Evolutionary conservation across 2,113 vertebrate genomes (phyloP), one percentile per base, ranked within the genome.

Genomic region (Entosphenus tridentatus): DNA sequence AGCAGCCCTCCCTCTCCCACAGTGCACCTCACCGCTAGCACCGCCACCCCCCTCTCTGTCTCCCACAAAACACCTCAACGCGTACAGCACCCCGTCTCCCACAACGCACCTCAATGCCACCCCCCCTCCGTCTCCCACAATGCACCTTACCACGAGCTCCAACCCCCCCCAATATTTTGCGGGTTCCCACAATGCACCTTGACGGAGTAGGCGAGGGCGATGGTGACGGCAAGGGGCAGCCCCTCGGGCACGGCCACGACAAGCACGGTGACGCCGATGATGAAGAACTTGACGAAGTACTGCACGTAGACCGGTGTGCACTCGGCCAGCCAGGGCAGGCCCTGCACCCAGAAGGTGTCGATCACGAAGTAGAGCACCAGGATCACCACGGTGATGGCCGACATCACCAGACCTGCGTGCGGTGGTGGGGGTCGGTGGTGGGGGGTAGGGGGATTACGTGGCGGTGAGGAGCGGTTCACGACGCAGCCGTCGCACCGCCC

Each of bases 271-370:
- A 91, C 87, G 9, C 87, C 88, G 2, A 91, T 89, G 77, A 91
- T 91, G 80, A 91, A 91, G 78, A 91, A 91, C 78, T 91, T 90
- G 75, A 90, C 87, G 65, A 87, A 88, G 76, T 91, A 89, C 74
- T 91, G 87, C 73, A 91, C 76, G 14, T 89, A 91, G 72, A 91
- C 78, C 0, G 87, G 88, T 1, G 85, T 87, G 74, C 87, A 91
- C 74, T 89, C 84, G 0, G 86, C 72, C 72, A 84, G 14, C 87
- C 87, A 91, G 3, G 59, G 71, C 70, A 71, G 71, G 74, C 83
- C 82, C 16, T 81, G 77, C 16, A 88, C 74, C 9, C 88, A 86
- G 72, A 91, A 91, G n/a, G 85, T 86, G 77, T 89, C 79, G 71
- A 91, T 86, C 75, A 87, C 84, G 68, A 91, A 91, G 80, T 83